Evolutionary conservation across 1,140 invertebrate genomes (phyloP).

Genomic region (Aplysia californica): DNA sequence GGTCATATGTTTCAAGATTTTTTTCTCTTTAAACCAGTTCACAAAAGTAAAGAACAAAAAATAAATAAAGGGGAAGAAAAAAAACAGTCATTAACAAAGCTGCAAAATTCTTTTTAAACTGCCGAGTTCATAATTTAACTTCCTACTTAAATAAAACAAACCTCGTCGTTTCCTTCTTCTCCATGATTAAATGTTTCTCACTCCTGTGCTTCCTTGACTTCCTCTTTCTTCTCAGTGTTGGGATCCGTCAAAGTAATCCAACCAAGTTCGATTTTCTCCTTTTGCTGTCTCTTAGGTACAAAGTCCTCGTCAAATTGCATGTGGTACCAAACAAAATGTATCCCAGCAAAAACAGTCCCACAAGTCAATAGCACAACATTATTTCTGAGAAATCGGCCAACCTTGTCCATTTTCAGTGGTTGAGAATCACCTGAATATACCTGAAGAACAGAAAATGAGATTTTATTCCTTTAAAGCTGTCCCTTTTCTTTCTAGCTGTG

Average conservation of each 20-base stretch:
- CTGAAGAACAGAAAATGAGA: no score
- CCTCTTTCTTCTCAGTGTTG: neutral
- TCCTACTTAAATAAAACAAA: neutral
- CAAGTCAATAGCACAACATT: neutral
- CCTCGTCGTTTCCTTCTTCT: neutral
- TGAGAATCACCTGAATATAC: no score
- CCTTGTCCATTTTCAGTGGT: conserved; percentile 4
- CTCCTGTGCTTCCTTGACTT: neutral
- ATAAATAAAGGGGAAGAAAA: neutral
- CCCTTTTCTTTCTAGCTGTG: no score
- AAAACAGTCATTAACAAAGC: neutral
- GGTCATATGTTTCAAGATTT: no score
- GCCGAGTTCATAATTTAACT: neutral
- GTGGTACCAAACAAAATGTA: conserved; percentile 35
- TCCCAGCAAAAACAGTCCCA: conserved; percentile 16
- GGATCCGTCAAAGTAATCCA: neutral
- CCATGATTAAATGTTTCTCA: neutral
- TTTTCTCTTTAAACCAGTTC: no score
- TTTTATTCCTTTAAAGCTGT: no score
- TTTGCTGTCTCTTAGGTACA: conserved; percentile 28
- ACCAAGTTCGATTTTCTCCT: conserved; percentile 12
- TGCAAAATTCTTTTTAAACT: neutral
- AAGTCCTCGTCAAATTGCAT: conserved; percentile 34
- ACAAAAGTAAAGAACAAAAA: neutral
- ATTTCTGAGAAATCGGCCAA: neutral